These are phyloP conservation scores for Trachemys scripta DNA, from an alignment of 2,113 vertebrate species.

Conservation along the genomic window DNA sequence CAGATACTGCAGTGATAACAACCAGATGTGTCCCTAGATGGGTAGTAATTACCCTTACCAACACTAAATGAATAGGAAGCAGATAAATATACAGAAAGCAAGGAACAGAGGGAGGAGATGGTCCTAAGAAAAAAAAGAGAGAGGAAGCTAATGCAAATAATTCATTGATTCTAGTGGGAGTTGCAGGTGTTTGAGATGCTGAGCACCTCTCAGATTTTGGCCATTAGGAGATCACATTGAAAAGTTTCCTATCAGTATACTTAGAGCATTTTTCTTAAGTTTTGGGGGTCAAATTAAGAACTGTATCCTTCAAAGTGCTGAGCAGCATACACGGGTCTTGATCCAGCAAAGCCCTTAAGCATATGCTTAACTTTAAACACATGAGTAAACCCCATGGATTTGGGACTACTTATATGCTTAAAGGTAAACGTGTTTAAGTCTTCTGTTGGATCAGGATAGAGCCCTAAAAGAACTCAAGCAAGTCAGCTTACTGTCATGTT, in stretches of 20 bases:
- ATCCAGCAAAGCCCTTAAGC: neutral
- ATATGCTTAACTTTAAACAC: neutral
- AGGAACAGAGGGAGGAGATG: neutral
- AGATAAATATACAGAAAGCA: neutral
- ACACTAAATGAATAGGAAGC: neutral
- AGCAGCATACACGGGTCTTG: neutral
- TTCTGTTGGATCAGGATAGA: neutral
- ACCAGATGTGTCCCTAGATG: neutral
- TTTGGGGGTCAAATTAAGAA: neutral
- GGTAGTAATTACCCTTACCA: neutral
- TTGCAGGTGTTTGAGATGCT: neutral
- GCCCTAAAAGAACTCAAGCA: neutral
- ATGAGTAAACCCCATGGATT: neutral
- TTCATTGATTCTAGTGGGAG: neutral
- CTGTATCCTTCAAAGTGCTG: neutral
- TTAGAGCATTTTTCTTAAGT: neutral
- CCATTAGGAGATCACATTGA: neutral
- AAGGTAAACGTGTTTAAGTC: neutral
- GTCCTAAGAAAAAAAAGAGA: neutral
- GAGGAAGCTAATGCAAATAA: neutral
- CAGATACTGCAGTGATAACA: neutral
- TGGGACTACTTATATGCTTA: neutral
- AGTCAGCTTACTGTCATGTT: neutral
- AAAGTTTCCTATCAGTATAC: neutral
- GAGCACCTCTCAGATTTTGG: neutral